These are phyloP conservation scores for Eubasilissa regina DNA, from an alignment of 1,140 invertebrate species.

Conservation along the genomic window DNA sequence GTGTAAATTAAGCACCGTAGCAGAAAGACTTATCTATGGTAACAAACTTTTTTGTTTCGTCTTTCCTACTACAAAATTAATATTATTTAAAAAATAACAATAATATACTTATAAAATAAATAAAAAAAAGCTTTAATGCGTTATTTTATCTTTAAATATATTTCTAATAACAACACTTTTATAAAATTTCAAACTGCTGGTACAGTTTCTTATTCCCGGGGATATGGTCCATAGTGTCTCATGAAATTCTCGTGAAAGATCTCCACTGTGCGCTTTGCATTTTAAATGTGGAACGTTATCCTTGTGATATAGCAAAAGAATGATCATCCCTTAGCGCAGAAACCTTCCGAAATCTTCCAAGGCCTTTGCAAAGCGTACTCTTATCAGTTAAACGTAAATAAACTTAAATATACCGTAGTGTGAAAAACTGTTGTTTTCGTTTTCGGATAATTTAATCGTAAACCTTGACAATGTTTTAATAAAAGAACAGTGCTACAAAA, in stretches of 20 bases:
- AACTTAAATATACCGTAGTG: too few species aligned
- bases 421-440: too few species aligned
- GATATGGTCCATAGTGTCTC: constrained; percentile 6
- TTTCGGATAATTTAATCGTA: too few species aligned
- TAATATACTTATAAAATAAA: neutral
- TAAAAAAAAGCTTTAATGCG: neutral
- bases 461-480: too few species aligned
- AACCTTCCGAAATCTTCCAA: neutral
- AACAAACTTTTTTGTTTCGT: too few species aligned
- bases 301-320: constrained; percentile 11
- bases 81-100: neutral
- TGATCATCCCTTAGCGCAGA: constrained; percentile 4
- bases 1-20: too few species aligned
- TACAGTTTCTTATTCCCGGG: neutral
- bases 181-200: neutral
- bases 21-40: too few species aligned
- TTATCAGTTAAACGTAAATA: too few species aligned
- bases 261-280: constrained; percentile 30
- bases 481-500: too few species aligned
- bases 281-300: constrained; percentile 33
- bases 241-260: constrained; percentile 18
- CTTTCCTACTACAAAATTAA: neutral
- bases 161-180: neutral
- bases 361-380: too few species aligned
- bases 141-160: neutral